Conservation (phyloP, 2,888 invertebrate species). For the Branchipolynoe longqiensis region DNA sequence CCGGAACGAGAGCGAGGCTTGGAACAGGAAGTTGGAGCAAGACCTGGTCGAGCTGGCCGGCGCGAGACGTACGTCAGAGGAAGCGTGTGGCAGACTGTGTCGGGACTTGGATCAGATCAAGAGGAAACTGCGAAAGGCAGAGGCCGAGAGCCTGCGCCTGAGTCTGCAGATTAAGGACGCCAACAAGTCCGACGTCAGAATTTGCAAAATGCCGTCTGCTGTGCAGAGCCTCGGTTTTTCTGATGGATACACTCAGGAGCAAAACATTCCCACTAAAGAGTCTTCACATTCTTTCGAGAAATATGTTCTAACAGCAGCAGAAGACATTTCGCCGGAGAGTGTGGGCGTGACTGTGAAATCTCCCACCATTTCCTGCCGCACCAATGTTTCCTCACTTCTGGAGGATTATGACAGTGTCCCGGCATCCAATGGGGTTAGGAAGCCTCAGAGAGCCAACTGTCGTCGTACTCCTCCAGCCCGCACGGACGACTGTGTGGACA, state of each 20-base stretch:
- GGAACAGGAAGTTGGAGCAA: slow-evolving; percentile 48
- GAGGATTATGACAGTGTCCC: neutral
- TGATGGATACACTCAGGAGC: neutral
- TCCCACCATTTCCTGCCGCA: slow-evolving; percentile 9
- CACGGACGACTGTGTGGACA: neutral
- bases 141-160: neutral
- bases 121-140: neutral
- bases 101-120: neutral
- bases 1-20: slow-evolving; percentile 52
- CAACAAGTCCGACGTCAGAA: too few species aligned
- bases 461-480: too few species aligned
- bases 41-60: slow-evolving; percentile 30
- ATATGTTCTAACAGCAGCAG: neutral
- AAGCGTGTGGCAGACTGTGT: neutral
- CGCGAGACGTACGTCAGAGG: slow-evolving; percentile 1
- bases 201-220: slow-evolving; percentile 7
- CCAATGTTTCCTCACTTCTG: neutral
- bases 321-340: too few species aligned
- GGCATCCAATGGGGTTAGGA: too few species aligned
- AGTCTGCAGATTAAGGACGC: neutral
- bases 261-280: neutral
- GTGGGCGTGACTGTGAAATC: too few species aligned
- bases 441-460: too few species aligned
- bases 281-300: too few species aligned
- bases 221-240: neutral